phyloP scores from a whole-genome alignment of 2,797 vertebrate genomes.

The Amazona ochrocephala region DNA sequence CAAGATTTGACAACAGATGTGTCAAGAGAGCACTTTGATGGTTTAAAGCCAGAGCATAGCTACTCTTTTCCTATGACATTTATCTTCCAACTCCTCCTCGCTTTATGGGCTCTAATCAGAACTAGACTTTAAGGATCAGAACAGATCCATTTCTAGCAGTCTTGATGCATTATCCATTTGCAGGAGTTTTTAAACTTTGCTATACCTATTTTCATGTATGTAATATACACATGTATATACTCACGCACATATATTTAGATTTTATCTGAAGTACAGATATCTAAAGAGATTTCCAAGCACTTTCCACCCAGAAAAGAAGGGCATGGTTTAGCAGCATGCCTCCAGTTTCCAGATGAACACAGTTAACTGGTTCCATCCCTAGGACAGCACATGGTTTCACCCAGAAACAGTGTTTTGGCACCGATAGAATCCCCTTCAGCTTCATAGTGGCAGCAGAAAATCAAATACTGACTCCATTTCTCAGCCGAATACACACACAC shows the following conservation, averaged over 20 bases:
- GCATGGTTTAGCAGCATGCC: neutral
- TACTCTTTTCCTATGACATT: slow-evolving; percentile 6
- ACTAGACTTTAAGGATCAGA: neutral
- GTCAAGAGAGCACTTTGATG: slow-evolving; percentile 47
- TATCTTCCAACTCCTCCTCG: neutral
- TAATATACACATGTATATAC: neutral
- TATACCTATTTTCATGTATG: neutral
- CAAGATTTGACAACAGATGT: slow-evolving; percentile 48
- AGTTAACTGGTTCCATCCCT: neutral
- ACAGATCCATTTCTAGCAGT: accelerated
- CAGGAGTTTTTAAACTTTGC: neutral
- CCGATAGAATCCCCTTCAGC: too few relatives aligned
- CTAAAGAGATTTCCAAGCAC: neutral
- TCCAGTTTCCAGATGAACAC: neutral
- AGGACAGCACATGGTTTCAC: neutral
- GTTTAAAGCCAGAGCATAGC: neutral
- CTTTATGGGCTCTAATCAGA: neutral
- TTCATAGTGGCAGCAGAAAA: accelerated
- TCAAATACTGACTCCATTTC: neutral
- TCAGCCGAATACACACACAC: neutral
- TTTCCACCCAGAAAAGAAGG: neutral
- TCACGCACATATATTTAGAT: neutral
- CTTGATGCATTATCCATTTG: accelerated
- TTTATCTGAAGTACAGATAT: neutral
- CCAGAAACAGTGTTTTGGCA: neutral